These are phyloP conservation scores for Amiota minor DNA, from an alignment of 2,888 invertebrate genomes.

Conservation along the genomic window DNA sequence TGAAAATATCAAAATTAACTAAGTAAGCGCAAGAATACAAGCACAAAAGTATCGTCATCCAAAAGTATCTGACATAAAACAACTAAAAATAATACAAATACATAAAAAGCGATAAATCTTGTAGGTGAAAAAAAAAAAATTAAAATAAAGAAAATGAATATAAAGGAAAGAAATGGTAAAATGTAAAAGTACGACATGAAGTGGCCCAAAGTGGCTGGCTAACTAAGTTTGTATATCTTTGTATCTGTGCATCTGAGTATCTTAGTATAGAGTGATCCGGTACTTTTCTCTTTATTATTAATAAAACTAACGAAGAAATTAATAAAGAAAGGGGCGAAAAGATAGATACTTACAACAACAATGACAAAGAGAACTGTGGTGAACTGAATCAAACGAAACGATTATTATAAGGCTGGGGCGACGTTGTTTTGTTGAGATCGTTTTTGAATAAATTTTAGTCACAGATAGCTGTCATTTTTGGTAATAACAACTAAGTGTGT, in stretches of 20 bases:
- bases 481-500: slow-evolving; percentile 57
- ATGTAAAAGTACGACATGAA: slow-evolving; percentile 48
- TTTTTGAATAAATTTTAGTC: slow-evolving; percentile 65
- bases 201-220: slow-evolving; percentile 7
- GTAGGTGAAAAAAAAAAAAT: slow-evolving; percentile 70
- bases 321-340: slow-evolving; percentile 52
- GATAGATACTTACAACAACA: slow-evolving; percentile 21
- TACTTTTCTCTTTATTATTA: slow-evolving; percentile 37
- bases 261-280: slow-evolving; percentile 41
- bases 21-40: background rate
- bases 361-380: slow-evolving; percentile 10
- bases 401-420: slow-evolving; percentile 15
- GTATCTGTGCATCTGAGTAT: slow-evolving; percentile 27
- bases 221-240: background rate
- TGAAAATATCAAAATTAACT: slow-evolving; percentile 41
- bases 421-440: slow-evolving; percentile 42
- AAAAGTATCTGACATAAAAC: slow-evolving; percentile 52
- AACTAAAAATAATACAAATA: slow-evolving; percentile 68
- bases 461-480: slow-evolving; percentile 51
- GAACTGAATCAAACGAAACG: slow-evolving; percentile 4
- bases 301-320: slow-evolving; percentile 39
- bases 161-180: slow-evolving; percentile 41
- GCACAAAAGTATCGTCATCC: slow-evolving; percentile 2
- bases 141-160: slow-evolving; percentile 40
- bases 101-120: slow-evolving; percentile 66